These are phyloP conservation scores for Orthonyx spaldingii DNA, from an alignment of 2,113 vertebrate genomes.

Conservation along the genomic window DNA sequence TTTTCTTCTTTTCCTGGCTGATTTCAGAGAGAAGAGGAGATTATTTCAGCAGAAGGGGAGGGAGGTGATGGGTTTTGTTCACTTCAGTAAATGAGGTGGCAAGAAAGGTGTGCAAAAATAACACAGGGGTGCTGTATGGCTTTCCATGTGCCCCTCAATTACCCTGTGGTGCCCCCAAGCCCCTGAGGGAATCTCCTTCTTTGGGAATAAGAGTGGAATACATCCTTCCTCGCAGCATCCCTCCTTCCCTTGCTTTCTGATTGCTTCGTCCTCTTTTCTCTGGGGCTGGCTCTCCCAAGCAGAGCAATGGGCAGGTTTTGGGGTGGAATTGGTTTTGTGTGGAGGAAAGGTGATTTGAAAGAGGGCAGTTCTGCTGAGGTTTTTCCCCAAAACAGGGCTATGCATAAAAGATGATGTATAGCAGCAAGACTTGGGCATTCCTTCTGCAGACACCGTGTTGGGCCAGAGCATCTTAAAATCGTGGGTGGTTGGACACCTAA, in stretches of 20 bases:
- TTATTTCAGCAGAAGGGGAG: slow-evolving; percentile 39
- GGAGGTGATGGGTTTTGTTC: slow-evolving; percentile 32
- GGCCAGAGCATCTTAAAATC: not conserved
- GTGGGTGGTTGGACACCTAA: not conserved
- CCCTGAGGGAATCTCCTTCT: not conserved
- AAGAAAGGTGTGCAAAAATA: slow-evolving; percentile 30
- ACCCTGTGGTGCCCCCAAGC: not conserved
- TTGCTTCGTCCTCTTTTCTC: not conserved
- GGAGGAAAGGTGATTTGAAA: not conserved
- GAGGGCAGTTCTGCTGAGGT: not conserved
- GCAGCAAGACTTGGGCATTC: not conserved
- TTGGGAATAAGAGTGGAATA: not conserved
- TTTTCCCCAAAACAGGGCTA: not conserved
- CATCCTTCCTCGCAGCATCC: not conserved
- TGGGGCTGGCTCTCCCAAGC: not conserved
- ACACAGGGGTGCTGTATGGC: not conserved
- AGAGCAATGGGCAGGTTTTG: not conserved
- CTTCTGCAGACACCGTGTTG: rapidly evolving
- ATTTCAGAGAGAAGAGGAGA: slow-evolving; percentile 34
- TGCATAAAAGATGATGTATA: not conserved
- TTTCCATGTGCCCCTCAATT: not conserved
- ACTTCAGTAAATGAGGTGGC: not conserved
- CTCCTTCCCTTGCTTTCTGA: not conserved
- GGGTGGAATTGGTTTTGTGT: not conserved
- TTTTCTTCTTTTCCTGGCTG: not conserved